Conservation (phyloP, 2,797 vertebrate species). For the Fratercula arctica region DNA sequence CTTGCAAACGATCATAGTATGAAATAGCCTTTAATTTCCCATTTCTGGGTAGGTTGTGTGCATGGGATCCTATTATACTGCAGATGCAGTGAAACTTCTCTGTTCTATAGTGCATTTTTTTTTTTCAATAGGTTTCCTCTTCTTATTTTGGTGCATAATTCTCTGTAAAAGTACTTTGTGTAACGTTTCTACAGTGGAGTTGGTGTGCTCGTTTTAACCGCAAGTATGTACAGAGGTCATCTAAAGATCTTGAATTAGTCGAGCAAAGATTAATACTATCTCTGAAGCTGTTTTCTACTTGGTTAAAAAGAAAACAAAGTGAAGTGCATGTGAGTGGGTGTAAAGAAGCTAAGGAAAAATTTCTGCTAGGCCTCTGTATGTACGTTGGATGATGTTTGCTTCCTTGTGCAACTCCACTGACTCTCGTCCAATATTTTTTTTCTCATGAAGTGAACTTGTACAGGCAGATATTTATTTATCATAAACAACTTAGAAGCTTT, state of each 20-base stretch:
- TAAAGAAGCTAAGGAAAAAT: background rate
- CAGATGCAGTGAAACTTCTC: background rate
- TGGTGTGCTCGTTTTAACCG: background rate
- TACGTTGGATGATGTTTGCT: background rate
- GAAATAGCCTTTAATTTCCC: background rate
- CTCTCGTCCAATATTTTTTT: background rate
- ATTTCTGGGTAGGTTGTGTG: background rate
- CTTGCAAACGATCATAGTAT: background rate
- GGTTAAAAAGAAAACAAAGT: conserved; percentile 4
- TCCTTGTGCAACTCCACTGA: conserved; percentile 18
- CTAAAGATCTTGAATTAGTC: background rate
- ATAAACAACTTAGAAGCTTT: background rate
- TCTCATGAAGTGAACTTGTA: background rate
- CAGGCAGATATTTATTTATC: background rate
- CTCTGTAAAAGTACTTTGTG: background rate
- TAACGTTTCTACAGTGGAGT: background rate
- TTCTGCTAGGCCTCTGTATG: background rate
- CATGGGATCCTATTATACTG: background rate
- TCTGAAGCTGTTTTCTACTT: background rate
- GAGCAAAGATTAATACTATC: background rate
- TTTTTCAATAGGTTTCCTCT: background rate
- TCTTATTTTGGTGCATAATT: background rate
- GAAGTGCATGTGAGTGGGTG: background rate
- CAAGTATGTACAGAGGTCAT: background rate
- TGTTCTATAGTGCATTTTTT: background rate